phyloP scores from a whole-genome alignment of 2,888 invertebrate species.

The Falcaria lacertinaria region DNA sequence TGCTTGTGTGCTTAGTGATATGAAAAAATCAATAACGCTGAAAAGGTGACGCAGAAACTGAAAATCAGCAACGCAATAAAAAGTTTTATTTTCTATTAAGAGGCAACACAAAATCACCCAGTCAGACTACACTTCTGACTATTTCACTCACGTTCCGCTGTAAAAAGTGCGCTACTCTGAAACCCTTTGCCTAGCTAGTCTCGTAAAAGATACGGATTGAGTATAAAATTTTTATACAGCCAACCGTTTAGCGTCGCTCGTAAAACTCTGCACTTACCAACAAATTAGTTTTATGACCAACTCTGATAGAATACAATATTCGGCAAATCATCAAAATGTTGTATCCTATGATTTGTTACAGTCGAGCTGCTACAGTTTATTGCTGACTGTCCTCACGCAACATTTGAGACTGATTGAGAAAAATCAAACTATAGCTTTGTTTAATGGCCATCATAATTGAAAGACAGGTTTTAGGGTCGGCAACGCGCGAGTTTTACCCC shows the following conservation, averaged over 20 bases:
- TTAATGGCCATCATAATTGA: not conserved
- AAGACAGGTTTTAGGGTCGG: no score
- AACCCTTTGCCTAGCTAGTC: slow-evolving; percentile 10
- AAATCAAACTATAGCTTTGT: not conserved
- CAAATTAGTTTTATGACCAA: slow-evolving; percentile 51
- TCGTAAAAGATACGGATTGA: slow-evolving; percentile 36
- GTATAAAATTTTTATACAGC: slow-evolving; percentile 66
- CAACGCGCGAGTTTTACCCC: no score
- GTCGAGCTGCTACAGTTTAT: not conserved
- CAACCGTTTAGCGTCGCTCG: slow-evolving; percentile 57
- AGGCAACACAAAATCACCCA: no score
- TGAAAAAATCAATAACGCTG: slow-evolving; percentile 8
- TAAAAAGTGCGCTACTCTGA: slow-evolving; percentile 38
- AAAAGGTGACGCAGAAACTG: slow-evolving; percentile 7
- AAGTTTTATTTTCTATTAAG: slow-evolving; percentile 37
- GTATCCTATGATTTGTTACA: not conserved
- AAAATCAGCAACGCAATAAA: slow-evolving; percentile 33
- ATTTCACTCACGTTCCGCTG: slow-evolving; percentile 61
- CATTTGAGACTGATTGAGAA: not conserved
- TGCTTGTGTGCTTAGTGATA: no score
- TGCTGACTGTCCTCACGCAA: not conserved
- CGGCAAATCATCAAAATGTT: slow-evolving; percentile 34
- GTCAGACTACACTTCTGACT: no score
- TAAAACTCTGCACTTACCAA: slow-evolving; percentile 58
- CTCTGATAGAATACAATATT: slow-evolving; percentile 33